Evolutionary conservation across 2,888 invertebrate genomes (phyloP).

Genomic region (Troides helena): DNA sequence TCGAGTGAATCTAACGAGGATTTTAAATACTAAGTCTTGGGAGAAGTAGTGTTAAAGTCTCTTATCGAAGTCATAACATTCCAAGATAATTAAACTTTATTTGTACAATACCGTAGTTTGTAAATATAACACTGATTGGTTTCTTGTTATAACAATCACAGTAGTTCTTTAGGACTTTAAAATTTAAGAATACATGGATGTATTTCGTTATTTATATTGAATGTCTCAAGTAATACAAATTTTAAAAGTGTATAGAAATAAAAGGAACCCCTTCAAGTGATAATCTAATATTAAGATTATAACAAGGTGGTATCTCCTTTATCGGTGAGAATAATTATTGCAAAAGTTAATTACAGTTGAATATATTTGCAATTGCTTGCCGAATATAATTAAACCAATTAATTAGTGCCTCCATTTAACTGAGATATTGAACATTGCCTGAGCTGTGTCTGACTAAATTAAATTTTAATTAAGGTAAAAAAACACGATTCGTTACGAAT

Average conservation of each 20-base stretch:
- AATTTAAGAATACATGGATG: too few relatives aligned
- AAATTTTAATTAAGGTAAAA: conserved; percentile 3
- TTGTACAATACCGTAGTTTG: too few relatives aligned
- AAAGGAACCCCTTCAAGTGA: neutral
- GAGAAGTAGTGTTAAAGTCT: too few relatives aligned
- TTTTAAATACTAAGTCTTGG: too few relatives aligned
- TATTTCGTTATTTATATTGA: too few relatives aligned
- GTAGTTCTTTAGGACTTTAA: too few relatives aligned
- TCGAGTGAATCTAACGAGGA: too few relatives aligned
- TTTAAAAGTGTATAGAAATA: neutral
- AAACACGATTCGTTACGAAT: neutral
- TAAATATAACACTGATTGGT: too few relatives aligned
- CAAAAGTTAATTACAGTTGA: conserved; percentile 1
- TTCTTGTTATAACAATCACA: too few relatives aligned
- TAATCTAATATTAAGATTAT: conserved; percentile 2
- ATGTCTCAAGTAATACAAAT: neutral
- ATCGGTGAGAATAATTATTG: conserved; percentile 1
- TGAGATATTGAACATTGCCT: conserved; percentile 1
- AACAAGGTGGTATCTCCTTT: neutral
- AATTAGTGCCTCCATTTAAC: conserved; percentile 7
- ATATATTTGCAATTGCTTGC: neutral
- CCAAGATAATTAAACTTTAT: too few relatives aligned
- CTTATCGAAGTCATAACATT: too few relatives aligned
- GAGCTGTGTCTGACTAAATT: neutral
- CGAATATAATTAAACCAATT: conserved; percentile 11